phyloP scores from a whole-genome alignment of 1,140 invertebrate species.

The Odontomachus brunneus region DNA sequence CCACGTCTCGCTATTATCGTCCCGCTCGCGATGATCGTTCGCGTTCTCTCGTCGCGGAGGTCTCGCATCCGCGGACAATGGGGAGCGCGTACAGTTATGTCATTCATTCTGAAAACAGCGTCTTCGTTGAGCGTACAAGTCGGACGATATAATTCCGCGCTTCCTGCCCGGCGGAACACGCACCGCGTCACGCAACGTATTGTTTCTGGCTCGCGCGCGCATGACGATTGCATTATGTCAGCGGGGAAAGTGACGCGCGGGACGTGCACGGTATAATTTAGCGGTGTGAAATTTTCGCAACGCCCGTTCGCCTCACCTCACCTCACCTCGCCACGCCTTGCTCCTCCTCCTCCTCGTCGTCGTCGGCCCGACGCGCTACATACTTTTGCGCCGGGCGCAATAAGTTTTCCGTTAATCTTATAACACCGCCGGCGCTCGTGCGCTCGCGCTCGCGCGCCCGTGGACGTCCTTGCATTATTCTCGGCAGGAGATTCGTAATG shows the following conservation, averaged over 20 bases:
- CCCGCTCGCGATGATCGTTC: too few species aligned
- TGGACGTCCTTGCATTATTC: slow-evolving; percentile 73
- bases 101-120: slow-evolving; percentile 8
- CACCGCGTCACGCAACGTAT: slow-evolving; percentile 15
- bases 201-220: slow-evolving; percentile 7
- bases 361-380: not conserved
- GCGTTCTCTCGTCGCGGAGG: too few species aligned
- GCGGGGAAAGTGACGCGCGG: slow-evolving; percentile 20
- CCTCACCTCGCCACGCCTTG: too few species aligned
- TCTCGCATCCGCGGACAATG: not conserved
- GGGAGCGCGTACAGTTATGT: not conserved
- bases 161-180: slow-evolving; percentile 11
- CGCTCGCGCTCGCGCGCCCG: too few species aligned
- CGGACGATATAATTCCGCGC: slow-evolving; percentile 27
- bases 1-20: not conserved
- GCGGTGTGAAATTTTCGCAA: slow-evolving; percentile 26
- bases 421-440: slow-evolving; percentile 32
- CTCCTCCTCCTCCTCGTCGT: not conserved
- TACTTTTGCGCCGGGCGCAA: slow-evolving; percentile 52
- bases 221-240: slow-evolving; percentile 4
- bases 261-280: slow-evolving; percentile 20
- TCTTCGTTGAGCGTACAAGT: not conserved
- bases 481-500: slow-evolving; percentile 65
- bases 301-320: not conserved
- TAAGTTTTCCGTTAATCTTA: slow-evolving; percentile 73